Evolutionary conservation across 2,888 invertebrate species (phyloP).

Genomic region (Acanthoscelides obtectus): DNA sequence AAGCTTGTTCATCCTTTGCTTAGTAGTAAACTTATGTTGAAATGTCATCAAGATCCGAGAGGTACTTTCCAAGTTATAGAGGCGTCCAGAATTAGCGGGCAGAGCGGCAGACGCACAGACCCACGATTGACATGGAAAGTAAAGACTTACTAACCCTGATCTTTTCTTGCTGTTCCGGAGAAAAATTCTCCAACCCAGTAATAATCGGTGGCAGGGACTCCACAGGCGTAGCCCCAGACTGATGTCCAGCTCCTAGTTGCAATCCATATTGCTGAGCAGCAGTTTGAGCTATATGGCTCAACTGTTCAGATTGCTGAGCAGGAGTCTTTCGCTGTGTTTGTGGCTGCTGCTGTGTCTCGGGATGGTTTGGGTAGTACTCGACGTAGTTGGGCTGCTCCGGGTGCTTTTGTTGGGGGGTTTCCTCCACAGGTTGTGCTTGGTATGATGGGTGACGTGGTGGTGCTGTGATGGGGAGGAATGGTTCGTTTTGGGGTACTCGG

Average conservation of each 20-base stretch:
- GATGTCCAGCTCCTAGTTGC: constrained; percentile 6
- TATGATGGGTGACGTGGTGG: constrained; percentile 1
- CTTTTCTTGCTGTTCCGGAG: constrained; percentile 44
- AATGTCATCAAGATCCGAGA: too few relatives aligned
- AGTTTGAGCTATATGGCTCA: constrained; percentile 34
- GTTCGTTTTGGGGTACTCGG: constrained; percentile 10
- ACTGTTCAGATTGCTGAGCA: constrained; percentile 10
- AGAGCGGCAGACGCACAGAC: too few relatives aligned
- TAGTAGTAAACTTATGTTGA: too few relatives aligned
- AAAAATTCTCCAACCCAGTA: constrained; percentile 45
- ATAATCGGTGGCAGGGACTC: constrained; percentile 39
- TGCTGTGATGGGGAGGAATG: constrained; percentile 7
- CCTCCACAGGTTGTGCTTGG: not conserved
- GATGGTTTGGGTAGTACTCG: constrained; percentile 11
- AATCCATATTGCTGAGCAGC: constrained; percentile 32
- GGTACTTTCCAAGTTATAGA: too few relatives aligned
- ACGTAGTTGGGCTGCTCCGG: constrained; percentile 10
- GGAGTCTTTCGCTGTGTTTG: constrained; percentile 1
- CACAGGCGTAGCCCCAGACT: constrained; percentile 18
- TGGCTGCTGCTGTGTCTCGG: constrained; percentile 14
- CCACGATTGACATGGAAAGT: too few relatives aligned
- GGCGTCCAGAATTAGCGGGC: too few relatives aligned
- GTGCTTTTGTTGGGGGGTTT: not conserved
- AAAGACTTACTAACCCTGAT: constrained; percentile 31
- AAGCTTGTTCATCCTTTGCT: too few relatives aligned